These are phyloP conservation scores for Dynastes maya DNA, from an alignment of 2,888 invertebrate genomes.

Conservation along the genomic window DNA sequence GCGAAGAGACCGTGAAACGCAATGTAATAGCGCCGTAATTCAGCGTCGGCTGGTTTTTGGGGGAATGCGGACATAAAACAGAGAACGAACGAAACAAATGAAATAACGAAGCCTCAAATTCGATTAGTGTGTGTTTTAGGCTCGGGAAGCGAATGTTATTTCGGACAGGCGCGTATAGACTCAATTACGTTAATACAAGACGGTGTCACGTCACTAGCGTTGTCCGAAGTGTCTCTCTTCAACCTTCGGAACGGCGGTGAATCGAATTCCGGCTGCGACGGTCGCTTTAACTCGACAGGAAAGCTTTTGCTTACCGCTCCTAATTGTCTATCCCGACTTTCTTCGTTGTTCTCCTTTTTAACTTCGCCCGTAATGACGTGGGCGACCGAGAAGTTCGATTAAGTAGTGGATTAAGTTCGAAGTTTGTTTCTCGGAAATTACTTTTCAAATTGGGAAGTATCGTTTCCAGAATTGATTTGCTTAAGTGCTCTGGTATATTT, in stretches of 20 bases:
- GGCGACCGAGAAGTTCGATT: not conserved
- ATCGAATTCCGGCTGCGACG: slow-evolving; percentile 8
- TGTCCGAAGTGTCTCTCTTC: slow-evolving; percentile 19
- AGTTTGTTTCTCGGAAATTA: not conserved
- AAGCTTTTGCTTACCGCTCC: slow-evolving; percentile 39
- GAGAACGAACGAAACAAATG: slow-evolving; percentile 64
- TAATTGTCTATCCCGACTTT: slow-evolving; percentile 22
- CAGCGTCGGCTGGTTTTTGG: slow-evolving; percentile 53
- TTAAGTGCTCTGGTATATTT: slow-evolving; percentile 6
- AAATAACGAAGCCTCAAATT: slow-evolving; percentile 69
- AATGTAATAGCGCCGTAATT: slow-evolving; percentile 24
- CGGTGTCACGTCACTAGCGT: slow-evolving; percentile 60
- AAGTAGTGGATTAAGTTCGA: slow-evolving; percentile 21
- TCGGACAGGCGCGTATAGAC: slow-evolving; percentile 69
- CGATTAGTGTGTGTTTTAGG: slow-evolving; percentile 62
- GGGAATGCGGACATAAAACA: slow-evolving; percentile 57
- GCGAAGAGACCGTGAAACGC: slow-evolving; percentile 26
- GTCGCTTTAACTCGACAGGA: slow-evolving; percentile 14
- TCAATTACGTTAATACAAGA: slow-evolving; percentile 68
- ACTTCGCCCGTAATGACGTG: slow-evolving; percentile 10
- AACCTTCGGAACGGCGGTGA: not conserved
- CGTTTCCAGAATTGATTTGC: slow-evolving; percentile 12
- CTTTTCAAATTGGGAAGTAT: slow-evolving; percentile 20
- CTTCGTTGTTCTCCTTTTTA: not conserved
- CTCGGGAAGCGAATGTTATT: slow-evolving; percentile 71